Evolutionary conservation across 2,797 vertebrate species (phyloP), one percentile per base, ranked within the genome.

Genomic region (Dryobates pubescens): DNA sequence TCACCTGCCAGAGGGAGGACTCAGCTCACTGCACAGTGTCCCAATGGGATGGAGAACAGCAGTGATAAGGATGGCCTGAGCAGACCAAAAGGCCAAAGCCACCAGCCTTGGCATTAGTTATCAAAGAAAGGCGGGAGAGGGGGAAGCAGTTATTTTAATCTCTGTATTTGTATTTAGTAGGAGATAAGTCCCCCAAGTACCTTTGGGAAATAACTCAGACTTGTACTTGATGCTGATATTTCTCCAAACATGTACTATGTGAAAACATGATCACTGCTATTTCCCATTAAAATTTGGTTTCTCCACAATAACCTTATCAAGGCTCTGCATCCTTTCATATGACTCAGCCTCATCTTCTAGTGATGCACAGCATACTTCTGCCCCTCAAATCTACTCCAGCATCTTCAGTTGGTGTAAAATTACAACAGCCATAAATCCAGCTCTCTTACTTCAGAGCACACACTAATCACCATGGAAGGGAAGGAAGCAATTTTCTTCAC

Each of bases 401-500:
- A 70, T 59, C 84, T 88, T 86, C 71, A 45, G 74, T 51, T 68
- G 58, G 74, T 68, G 65, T 95, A 79, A 82, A 88, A 88, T 92
- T 93, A 89, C 69, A 79, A 43, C 1, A 0, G 38, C 38, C 73
- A 70, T 90, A 92, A 94, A 83, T 88, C 76, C 56, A 62, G 17
- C 27, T n/a, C 78, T 85, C 12, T 0, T 57, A 68, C 76, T 73
- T 92, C 53, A 86, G 87, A 86, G 77, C 85, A 3, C 4, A 58
- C 5, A 0, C 57, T 92, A 67, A 94, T 93, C 92, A 82, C 92
- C 18, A 0, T 32, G 17, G 64, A 89, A 36, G 82, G 93, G 85
- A 88, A 96, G 89, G 95, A 94, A 95, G 64, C 29, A 89, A 94
- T 95, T 95, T 93, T 86, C 85, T 82, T 93, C 95, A 90, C 93